A percentile compares a stretch with the other conserved stretches of the same genome.
These are phyloP conservation scores for Gryllus longicercus DNA, from an alignment of 2,888 invertebrate species.

Conservation along the genomic window DNA sequence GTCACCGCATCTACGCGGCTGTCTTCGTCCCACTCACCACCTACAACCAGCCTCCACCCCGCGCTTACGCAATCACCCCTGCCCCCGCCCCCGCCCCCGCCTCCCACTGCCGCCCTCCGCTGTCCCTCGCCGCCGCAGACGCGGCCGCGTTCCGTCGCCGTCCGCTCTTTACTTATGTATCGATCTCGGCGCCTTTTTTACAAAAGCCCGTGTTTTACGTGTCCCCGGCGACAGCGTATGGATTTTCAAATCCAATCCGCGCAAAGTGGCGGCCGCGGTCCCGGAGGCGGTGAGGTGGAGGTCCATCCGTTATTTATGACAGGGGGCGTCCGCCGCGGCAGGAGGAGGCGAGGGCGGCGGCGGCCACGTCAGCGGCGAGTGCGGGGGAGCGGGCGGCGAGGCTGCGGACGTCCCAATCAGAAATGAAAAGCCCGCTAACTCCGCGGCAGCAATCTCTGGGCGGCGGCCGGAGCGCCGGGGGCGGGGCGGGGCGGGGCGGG, in stretches of 20 bases:
- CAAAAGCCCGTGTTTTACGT: constrained; percentile 11
- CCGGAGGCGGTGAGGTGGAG: neutral
- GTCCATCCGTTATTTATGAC: constrained; percentile 1
- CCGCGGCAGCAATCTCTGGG: neutral
- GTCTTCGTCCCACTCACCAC: neutral
- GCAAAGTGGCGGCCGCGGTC: neutral
- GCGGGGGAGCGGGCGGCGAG: neutral
- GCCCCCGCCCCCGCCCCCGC: neutral
- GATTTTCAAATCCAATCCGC: constrained; percentile 4
- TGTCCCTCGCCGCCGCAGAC: neutral
- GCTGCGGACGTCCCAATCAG: neutral
- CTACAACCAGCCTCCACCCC: neutral
- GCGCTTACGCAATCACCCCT: neutral
- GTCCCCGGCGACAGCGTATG: constrained; percentile 17
- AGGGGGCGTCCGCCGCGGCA: neutral
- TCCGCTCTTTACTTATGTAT: neutral
- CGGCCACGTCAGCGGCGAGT: neutral
- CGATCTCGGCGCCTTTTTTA: constrained; percentile 17
- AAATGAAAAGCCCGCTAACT: constrained; percentile 17
- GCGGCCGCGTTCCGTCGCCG: neutral
- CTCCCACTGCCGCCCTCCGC: neutral
- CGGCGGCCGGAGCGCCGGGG: neutral
- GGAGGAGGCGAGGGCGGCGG: no score
- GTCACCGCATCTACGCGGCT: neutral
- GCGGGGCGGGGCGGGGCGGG: neutral